Base-by-base conservation (phyloP, 2,113 vertebrate genomes). In the Atlantisia rogersi region DNA sequence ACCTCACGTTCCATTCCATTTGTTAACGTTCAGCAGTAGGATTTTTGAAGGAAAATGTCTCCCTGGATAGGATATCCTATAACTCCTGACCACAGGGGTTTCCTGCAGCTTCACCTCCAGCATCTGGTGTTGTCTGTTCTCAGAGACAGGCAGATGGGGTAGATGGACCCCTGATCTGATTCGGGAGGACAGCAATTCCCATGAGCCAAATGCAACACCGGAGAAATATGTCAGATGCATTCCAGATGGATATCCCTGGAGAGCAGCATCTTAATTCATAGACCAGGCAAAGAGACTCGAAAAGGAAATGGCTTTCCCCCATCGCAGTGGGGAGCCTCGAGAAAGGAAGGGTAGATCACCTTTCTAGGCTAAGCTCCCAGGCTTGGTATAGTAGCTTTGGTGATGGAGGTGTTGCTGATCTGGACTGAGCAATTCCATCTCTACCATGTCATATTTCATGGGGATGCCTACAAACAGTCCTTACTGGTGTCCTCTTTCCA, bases 121-220 rank as follows among this genome's bases (percentile, higher is more conserved):
- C 93, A 95, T 94, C 93, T 97, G 96, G 92, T 68, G 82, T 52
- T 96, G 94, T 95, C 96, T 95, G 65, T 92, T 95, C 68, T 86
- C 0, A 0, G 81, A 93, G 88, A 93, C 90, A 88, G 88, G 92
- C 90, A 95, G 86, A 94, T 96, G 92, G 86, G 73, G 73, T 86
- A 88, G 90, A 94, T 68, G 79, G 92, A 94, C 85, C 82, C 69
- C 93, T 91, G 91, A 94, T 95, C 82, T 93, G 94, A 95, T 95
- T 53, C 5, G 8, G 68, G 82, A 94, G 96, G 96, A 96, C 95
- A 89, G 94, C 70, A 95, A 89, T 91, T 95, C 92, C 93, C 58
- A 2, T 75, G 93, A 88, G 88, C 56, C 79, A 88, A 95, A 86
- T 88, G 90, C 88, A 96, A 81, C 92, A 93, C 88, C 39, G 58